A percentile compares a stretch with the other conserved stretches of the same genome.
These are phyloP conservation scores for Hydrozoanthus gracilis DNA, from an alignment of 92 coral and sea anemone genomes.

Conservation along the genomic window DNA sequence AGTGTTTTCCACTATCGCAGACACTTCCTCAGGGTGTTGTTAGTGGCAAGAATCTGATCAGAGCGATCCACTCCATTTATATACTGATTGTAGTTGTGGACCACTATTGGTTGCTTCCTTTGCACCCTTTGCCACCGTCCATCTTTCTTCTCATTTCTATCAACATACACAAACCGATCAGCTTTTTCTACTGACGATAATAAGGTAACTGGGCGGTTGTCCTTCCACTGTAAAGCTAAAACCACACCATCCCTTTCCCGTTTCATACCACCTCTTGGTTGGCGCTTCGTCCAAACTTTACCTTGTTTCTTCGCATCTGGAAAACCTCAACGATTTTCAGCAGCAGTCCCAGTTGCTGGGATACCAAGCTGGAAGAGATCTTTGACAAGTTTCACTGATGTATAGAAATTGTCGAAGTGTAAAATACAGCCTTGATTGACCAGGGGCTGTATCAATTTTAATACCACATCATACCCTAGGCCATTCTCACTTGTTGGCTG, in stretches of 20 bases:
- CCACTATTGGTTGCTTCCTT: conserved; percentile 61
- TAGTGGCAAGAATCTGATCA: background rate
- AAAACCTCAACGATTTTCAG: conserved; percentile 49
- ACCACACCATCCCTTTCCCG: conserved; percentile 55
- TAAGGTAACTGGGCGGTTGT: conserved; percentile 57
- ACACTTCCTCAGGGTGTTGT: background rate
- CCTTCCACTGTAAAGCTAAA: conserved; percentile 66
- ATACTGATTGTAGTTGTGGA: conserved; percentile 52
- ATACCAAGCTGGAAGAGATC: conserved; percentile 51
- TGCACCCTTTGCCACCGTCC: conserved; percentile 29
- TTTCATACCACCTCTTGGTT: conserved; percentile 53
- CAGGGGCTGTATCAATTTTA: conserved; percentile 52
- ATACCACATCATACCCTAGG: conserved; percentile 76
- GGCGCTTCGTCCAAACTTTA: conserved; percentile 62
- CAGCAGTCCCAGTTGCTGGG: conserved; percentile 56
- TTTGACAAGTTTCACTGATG: conserved; percentile 56
- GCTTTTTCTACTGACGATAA: conserved; percentile 61
- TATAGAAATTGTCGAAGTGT: conserved; percentile 27
- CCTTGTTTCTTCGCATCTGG: conserved; percentile 55
- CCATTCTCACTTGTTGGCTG: conserved; percentile 50
- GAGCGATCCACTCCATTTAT: conserved; percentile 36
- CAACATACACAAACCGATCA: conserved; percentile 33
- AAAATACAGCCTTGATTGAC: conserved; percentile 1
- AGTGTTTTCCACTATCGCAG: background rate
- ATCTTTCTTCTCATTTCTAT: conserved; percentile 45